phyloP scores from a whole-genome alignment of 92 coral and sea anemone genomes.

The Ricordea florida region DNA sequence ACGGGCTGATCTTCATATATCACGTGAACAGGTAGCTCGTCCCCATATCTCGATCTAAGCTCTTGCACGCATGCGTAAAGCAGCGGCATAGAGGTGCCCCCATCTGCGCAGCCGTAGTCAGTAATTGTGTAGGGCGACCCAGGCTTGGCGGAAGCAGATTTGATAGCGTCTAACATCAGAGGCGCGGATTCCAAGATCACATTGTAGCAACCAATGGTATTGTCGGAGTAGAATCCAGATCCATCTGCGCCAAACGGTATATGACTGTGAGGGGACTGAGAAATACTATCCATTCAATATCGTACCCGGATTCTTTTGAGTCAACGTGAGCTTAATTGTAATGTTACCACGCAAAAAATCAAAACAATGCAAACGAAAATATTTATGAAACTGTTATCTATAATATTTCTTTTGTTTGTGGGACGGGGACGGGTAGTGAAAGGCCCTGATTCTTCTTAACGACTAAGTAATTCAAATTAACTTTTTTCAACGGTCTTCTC shows the following conservation, averaged over 20 bases:
- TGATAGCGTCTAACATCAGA: conserved; percentile 41
- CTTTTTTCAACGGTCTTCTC: too few relatives aligned
- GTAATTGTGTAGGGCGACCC: conserved; percentile 53
- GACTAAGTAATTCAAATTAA: too few relatives aligned
- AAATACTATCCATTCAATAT: background rate
- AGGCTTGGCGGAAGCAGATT: conserved; percentile 16
- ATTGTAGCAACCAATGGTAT: conserved; percentile 73
- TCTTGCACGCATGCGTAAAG: conserved; percentile 66
- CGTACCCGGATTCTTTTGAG: too few relatives aligned
- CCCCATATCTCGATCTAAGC: conserved; percentile 66
- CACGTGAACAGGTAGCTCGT: conserved; percentile 62
- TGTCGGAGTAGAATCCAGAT: conserved; percentile 84
- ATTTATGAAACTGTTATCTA: too few relatives aligned
- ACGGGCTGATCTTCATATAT: conserved; percentile 87
- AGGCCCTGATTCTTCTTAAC: too few relatives aligned
- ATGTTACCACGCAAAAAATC: too few relatives aligned
- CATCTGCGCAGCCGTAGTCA: conserved; percentile 82
- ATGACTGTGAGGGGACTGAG: conserved; percentile 57
- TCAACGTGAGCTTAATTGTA: too few relatives aligned
- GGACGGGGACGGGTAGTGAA: too few relatives aligned
- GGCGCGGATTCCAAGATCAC: conserved; percentile 69
- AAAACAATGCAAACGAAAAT: too few relatives aligned
- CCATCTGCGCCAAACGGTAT: conserved; percentile 64
- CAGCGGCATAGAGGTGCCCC: conserved; percentile 85
- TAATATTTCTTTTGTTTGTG: too few relatives aligned